phyloP scores from a whole-genome alignment of 1,140 invertebrate species.

The Periplaneta americana region DNA sequence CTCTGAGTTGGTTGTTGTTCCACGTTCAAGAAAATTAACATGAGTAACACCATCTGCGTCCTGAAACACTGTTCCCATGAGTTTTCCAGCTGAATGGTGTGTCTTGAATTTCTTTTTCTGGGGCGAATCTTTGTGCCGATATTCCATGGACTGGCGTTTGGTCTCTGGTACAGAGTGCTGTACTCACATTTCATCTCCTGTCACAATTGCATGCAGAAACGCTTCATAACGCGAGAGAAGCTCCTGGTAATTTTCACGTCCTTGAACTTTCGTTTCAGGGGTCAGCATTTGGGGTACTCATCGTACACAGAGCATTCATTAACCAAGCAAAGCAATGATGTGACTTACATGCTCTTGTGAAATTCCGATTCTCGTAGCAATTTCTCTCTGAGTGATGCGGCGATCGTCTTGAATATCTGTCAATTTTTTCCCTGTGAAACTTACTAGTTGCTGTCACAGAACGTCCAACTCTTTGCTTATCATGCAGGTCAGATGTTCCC shows the following conservation, averaged over 20 bases:
- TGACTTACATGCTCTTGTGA: too few species aligned
- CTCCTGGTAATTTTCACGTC: neutral
- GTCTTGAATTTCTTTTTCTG: neutral
- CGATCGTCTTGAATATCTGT: neutral
- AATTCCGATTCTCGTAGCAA: too few species aligned
- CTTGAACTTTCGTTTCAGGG: neutral
- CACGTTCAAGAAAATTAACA: neutral
- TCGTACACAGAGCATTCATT: neutral
- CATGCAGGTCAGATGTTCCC: too few species aligned
- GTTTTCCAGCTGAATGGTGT: neutral
- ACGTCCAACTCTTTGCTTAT: neutral
- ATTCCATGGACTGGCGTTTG: conserved; percentile 4
- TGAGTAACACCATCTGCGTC: neutral
- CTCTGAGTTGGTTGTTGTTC: neutral
- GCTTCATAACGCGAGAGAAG: neutral
- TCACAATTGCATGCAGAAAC: too few species aligned
- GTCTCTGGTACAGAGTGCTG: neutral
- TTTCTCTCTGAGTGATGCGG: too few species aligned
- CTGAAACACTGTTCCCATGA: neutral
- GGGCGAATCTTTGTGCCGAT: neutral
- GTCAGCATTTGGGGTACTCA: neutral
- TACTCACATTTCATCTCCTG: neutral
- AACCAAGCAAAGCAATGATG: too few species aligned
- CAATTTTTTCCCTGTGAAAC: neutral
- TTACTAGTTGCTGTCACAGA: neutral